Conservation (phyloP, 2,888 invertebrate species). For the Parelbella ahira region DNA sequence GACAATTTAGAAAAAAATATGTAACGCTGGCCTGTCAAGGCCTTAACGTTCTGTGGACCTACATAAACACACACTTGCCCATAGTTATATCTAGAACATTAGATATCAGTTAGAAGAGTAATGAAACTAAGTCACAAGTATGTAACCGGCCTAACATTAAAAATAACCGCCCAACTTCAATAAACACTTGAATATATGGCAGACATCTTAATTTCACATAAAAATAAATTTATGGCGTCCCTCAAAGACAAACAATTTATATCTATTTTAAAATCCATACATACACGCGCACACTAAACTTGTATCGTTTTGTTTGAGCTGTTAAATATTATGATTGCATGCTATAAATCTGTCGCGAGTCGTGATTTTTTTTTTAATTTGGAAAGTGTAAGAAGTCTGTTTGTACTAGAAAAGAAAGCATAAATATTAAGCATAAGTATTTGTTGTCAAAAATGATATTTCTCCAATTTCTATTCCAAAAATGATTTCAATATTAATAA, state of each 20-base stretch:
- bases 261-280: conserved; percentile 43
- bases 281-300: background rate
- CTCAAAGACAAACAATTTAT: conserved; percentile 53
- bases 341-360: conserved; percentile 61
- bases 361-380: conserved; percentile 15
- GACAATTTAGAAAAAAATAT: too few species aligned
- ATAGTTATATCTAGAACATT: too few species aligned
- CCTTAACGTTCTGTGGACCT: too few species aligned
- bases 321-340: conserved; percentile 68
- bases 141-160: conserved; percentile 29
- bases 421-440: too few species aligned
- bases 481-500: too few species aligned
- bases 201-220: conserved; percentile 74
- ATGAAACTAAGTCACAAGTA: conserved; percentile 9
- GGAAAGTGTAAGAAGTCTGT: too few species aligned
- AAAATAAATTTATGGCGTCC: conserved; percentile 60
- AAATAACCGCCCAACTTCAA: conserved; percentile 42
- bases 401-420: too few species aligned
- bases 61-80: too few species aligned
- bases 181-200: conserved; percentile 62
- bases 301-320: conserved; percentile 57
- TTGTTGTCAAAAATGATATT: too few species aligned
- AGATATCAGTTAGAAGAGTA: too few species aligned
- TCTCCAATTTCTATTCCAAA: too few species aligned
- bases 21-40: too few species aligned